A percentile compares a stretch with the other conserved stretches of the same genome.
Conservation (phyloP, 2,888 invertebrate species). For the Pilophorus perplexus region DNA sequence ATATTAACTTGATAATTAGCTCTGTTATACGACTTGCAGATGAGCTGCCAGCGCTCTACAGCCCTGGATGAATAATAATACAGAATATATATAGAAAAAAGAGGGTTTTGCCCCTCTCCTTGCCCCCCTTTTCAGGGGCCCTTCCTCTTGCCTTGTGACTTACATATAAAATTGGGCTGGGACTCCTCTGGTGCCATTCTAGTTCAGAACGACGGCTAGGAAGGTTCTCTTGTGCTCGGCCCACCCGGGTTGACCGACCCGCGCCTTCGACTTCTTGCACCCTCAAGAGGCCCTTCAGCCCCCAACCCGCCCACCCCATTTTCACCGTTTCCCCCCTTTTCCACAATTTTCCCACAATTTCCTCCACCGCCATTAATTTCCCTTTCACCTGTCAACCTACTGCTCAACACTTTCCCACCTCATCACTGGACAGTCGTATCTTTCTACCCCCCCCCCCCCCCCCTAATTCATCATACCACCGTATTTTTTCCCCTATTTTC, state of each 20-base stretch:
- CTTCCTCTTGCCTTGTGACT: constrained; percentile 50
- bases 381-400: no score
- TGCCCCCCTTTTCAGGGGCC: constrained; percentile 45
- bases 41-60: constrained; percentile 55
- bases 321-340: no score
- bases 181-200: constrained; percentile 50
- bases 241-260: neutral
- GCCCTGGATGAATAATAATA: constrained; percentile 49
- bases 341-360: no score
- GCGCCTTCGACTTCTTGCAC: constrained; percentile 28
- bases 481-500: neutral
- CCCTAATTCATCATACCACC: neutral
- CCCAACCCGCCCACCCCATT: neutral
- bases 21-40: constrained; percentile 87
- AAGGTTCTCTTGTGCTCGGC: constrained; percentile 32
- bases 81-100: constrained; percentile 50
- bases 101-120: constrained; percentile 48
- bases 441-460: neutral
- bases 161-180: constrained; percentile 52
- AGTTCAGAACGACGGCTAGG: constrained; percentile 48
- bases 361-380: no score
- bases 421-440: neutral
- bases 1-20: constrained; percentile 89
- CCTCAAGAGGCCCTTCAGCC: neutral
- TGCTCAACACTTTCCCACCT: no score